Evolutionary conservation across 2,888 invertebrate species (phyloP), one percentile per base, ranked within the genome.

Genomic region (Macrophya annulata): DNA sequence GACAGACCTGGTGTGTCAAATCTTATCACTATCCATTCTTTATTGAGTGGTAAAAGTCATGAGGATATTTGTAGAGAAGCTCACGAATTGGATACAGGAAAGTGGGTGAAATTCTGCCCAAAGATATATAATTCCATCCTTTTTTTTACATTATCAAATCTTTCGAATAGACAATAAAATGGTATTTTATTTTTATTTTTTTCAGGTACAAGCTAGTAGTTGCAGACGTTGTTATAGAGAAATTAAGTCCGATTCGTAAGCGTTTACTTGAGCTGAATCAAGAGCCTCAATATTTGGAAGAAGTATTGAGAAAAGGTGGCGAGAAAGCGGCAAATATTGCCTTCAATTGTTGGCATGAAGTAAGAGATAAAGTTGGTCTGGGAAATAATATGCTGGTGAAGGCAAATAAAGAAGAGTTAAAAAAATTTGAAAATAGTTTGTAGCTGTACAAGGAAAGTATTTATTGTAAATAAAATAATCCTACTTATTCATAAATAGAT

Each of bases 1-100:
- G 92, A 93, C 8, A 95, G 99, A 87, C 97, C 98, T 0, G 99
- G 98, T 40, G 97, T 99, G 21, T 95, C 98, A 79, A 99, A 99
- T 94, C 95, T 99, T 85, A 95, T 99, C 87, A 94, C 95, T 85
- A 97, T 99, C 87, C 98, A 98, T 94, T 96, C 97, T 79, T 94
- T 97, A 85, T 94, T 97, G 31, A 95, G 96, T 25, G 97, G 96
- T 74, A 94, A 95, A 92, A 92, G 95, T 82, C 94, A 96, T 3
- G 96, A 96, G 87, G 95, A 96, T 89, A 96, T 97, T 86, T 96
- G 96, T 88, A 94, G 94, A 87, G 96, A 97, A 92, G 95, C 94
- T 25, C 92, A 94, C 85, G 94, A 94, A 12, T 91, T 97, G 68
- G 96, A 97, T 92, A 99, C 98, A 76, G 97, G 96, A 90, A 95